Percentiles rank a stretch among this genome's conserved stretches.
Evolutionary conservation across 2,113 vertebrate species (phyloP).

Genomic region (cat (Felis catus)): F.catus_Fca126_mat1.0 CM031415.1:199107001-199107500

Average conservation of each 20-base stretch:
- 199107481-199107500: slow-evolving; percentile 26
- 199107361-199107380: neutral
- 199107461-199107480: neutral
- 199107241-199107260: slow-evolving; percentile 62
- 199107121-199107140: slow-evolving; percentile 10
- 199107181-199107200: slow-evolving; percentile 41
- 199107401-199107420: neutral
- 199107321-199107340: neutral
- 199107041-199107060: neutral
- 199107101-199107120: neutral
- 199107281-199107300: slow-evolving; percentile 36
- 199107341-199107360: neutral
- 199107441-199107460: neutral
- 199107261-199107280: slow-evolving; percentile 26
- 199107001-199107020: neutral
- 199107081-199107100: neutral
- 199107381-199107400: slow-evolving; percentile 8
- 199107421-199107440: slow-evolving; percentile 8
- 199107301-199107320: neutral
- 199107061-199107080: neutral
- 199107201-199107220: slow-evolving; percentile 46
- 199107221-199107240: slow-evolving; percentile 34
- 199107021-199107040: neutral
- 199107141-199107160: slow-evolving; percentile 2
- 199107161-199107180: neutral